Evolutionary conservation across 2,888 invertebrate species (phyloP), one percentile per base, ranked within the genome.

Genomic region (Lycaena phlaeas): DNA sequence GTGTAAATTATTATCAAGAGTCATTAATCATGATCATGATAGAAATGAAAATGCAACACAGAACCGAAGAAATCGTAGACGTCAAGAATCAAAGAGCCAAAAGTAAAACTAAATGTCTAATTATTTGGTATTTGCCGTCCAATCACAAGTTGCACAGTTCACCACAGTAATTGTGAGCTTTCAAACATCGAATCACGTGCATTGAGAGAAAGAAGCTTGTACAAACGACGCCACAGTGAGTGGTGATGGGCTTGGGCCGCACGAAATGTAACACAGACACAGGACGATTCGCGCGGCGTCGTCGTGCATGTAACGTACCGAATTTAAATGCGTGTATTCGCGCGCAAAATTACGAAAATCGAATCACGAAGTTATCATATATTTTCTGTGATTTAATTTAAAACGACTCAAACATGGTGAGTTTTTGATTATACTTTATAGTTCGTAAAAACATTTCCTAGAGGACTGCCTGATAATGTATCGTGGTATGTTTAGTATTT

Each of bases 151-250:
- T n/a, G n/a, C n/a, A n/a, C n/a, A n/a, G n/a, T n/a, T n/a, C n/a
- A n/a, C n/a, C n/a, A n/a, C n/a, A n/a, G n/a, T n/a, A n/a, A 22
- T 4, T 18, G 5, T 22, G 18, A 22, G 17, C 77, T 76, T 74
- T 76, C 76, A 61, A 70, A 66, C 56, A 48, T 50, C 49, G 52
- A 56, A 59, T 76, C 66, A 73, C 73, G 71, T 75, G 71, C 64
- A 56, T 62, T 56, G 54, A 59, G 68, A 66, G 74, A 66, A 70
- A 70, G 62, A 65, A 59, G 56, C 54, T 48, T 49, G 40, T n/a
- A n/a, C 51, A 50, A 43, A 37, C 39, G 40, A 36, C 31, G 43
- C 44, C 49, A 57, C 52, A 61, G 72, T 64, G 73, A 72, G 52
- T 57, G 71, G 65, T 37, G 52, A 47, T 48, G 38, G 45, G 50